Evolutionary conservation across 2,888 invertebrate species (phyloP).

Genomic region (Tuta absoluta): DNA sequence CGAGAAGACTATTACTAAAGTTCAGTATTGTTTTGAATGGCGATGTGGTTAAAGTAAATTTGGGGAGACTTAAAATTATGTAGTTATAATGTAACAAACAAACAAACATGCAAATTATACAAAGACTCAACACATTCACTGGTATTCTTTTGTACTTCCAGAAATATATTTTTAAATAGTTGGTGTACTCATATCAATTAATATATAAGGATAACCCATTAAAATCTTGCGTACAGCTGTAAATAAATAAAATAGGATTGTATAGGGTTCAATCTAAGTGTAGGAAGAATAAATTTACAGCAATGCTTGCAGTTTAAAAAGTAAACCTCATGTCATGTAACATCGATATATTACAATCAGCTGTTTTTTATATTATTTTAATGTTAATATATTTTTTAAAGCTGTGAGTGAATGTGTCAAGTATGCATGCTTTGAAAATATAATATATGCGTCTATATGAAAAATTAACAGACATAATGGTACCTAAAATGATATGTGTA

Average conservation of each 20-base stretch:
- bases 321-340: too few species aligned
- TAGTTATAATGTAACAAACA: conserved; percentile 40
- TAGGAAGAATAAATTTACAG: not conserved
- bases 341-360: not conserved
- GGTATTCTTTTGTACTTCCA: conserved; percentile 11
- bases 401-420: conserved; percentile 66
- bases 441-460: conserved; percentile 39
- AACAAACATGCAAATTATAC: conserved; percentile 51
- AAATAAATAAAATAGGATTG: too few species aligned
- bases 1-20: too few species aligned
- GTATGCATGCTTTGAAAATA: conserved; percentile 43
- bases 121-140: conserved; percentile 62
- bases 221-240: too few species aligned
- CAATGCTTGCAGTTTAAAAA: too few species aligned
- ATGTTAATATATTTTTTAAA: not conserved
- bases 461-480: conserved; percentile 35
- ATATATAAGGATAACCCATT: too few species aligned
- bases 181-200: too few species aligned
- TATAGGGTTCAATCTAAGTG: not conserved
- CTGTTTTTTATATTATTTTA: not conserved
- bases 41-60: not conserved
- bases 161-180: too few species aligned
- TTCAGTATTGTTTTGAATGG: not conserved
- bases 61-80: conserved; percentile 9
- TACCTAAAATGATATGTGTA: conserved; percentile 33